Evolutionary conservation across 2,113 vertebrate species (phyloP), one percentile per base, ranked within the genome.

Genomic region (Carassius carassius): DNA sequence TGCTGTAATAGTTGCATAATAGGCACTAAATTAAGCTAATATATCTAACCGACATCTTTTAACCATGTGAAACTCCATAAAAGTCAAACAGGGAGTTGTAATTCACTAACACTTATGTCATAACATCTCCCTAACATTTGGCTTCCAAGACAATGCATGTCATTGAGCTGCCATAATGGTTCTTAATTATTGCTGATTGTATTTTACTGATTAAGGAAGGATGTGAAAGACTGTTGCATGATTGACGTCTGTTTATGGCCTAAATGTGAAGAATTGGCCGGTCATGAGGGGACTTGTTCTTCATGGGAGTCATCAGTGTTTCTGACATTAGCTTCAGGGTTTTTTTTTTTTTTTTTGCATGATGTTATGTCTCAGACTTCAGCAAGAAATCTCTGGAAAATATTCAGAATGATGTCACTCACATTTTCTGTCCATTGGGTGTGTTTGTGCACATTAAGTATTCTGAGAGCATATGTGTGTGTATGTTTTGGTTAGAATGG

Each of bases 351-450:
- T 62, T 78, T 58, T 35, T 4, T 37, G 19, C 25, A 58, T 29
- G 16, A 9, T 44, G 77, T 8, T 13, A 79, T 60, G 5, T 44
- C 77, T 62, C 56, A 23, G 11, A 41, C 12, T 62, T 78, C 56
- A 79, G 13, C 7, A n/a, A 37, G 75, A 35, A 78, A 78, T 78
- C 77, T 29, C 29, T 58, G 75, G 51, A 78, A 78, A 78, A 37
- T 12, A 78, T 41, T 44, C 35, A 1, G 21, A 41, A 62, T 79
- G 58, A 79, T 79, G 77, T 63, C 35, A 79, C 58, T 79, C 56
- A 62, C 56, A 60, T 44, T n/a, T 78, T 58, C 35, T 41, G 19
- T 60, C 35, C 12, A 0, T 10, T 78, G 4, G 0, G 21, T 62
- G 32, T 32, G 13, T 63, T 60, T 5, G 14, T 44, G 58, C 0